phyloP scores from a whole-genome alignment of 2,113 vertebrate species.

The Periophthalmodon schlosseri region DNA sequence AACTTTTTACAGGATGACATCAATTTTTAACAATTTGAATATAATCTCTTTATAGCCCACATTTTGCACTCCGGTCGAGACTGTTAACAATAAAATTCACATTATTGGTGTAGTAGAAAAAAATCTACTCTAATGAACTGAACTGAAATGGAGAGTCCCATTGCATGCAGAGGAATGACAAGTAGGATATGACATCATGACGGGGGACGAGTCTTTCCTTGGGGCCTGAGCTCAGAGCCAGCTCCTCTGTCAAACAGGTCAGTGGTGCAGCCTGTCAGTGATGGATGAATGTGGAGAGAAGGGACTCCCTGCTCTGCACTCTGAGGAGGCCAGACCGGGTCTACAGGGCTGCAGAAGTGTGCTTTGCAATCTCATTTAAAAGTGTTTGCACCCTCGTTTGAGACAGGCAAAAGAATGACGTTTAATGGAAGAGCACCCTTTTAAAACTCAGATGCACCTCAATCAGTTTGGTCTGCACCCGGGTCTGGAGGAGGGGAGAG shows the following conservation, averaged over 20 bases:
- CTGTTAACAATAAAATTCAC: neutral
- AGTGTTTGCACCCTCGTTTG: too few relatives aligned
- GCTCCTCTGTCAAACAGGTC: conserved; percentile 43
- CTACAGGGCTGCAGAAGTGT: too few relatives aligned
- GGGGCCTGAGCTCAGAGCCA: conserved; percentile 16
- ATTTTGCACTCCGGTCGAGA: neutral
- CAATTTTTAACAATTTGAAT: too few relatives aligned
- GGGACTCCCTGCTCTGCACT: conserved; percentile 25
- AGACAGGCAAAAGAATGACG: too few relatives aligned
- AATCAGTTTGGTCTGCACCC: too few relatives aligned
- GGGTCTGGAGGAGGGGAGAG: neutral
- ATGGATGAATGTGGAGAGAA: conserved; percentile 46
- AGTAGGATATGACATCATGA: conserved; percentile 67
- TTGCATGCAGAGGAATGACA: conserved; percentile 44
- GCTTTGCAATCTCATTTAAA: too few relatives aligned
- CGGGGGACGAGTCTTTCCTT: conserved; percentile 44
- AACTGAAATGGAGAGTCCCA: neutral
- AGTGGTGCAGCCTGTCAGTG: conserved; percentile 44
- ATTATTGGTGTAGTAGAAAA: neutral
- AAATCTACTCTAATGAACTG: neutral
- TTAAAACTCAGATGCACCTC: too few relatives aligned
- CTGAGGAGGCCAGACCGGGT: too few relatives aligned
- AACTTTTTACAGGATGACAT: too few relatives aligned
- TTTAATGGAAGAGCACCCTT: too few relatives aligned
- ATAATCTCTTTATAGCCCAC: neutral